Percentiles rank a stretch among this genome's conserved stretches.
Conservation (phyloP, 2,113 vertebrate genomes). For the Alces alces region DNA sequence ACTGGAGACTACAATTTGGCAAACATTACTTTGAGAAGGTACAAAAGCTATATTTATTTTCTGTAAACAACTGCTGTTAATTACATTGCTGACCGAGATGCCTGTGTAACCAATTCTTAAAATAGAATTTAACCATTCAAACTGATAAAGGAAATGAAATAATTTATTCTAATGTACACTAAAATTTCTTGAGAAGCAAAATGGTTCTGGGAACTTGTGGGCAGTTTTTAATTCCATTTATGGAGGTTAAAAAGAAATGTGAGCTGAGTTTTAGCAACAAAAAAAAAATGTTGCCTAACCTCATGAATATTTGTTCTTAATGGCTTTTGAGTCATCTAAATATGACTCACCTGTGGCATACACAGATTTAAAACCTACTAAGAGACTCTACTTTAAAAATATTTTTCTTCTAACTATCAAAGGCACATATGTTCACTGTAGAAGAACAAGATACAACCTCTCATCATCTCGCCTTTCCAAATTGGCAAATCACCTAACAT, state of each 20-base stretch:
- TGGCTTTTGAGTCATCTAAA: neutral
- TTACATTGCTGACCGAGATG: neutral
- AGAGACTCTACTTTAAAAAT: neutral
- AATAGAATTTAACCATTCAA: neutral
- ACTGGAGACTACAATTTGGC: neutral
- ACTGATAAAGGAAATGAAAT: neutral
- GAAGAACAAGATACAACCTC: neutral
- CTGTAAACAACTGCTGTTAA: neutral
- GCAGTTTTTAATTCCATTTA: conserved; percentile 17
- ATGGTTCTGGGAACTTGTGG: neutral
- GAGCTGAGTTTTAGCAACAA: neutral
- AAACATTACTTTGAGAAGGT: neutral
- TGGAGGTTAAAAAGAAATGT: neutral
- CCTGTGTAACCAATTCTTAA: neutral
- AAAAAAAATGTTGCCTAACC: neutral
- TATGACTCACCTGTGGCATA: neutral
- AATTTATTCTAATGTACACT: neutral
- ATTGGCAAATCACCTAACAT: neutral
- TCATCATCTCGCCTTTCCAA: neutral
- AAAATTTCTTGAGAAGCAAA: neutral
- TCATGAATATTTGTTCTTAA: neutral
- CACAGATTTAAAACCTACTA: neutral
- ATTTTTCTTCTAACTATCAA: neutral
- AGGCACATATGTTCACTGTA: neutral
- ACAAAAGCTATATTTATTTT: neutral